Conservation (phyloP, 2,888 invertebrate species). For the Nowickia ferox region DNA sequence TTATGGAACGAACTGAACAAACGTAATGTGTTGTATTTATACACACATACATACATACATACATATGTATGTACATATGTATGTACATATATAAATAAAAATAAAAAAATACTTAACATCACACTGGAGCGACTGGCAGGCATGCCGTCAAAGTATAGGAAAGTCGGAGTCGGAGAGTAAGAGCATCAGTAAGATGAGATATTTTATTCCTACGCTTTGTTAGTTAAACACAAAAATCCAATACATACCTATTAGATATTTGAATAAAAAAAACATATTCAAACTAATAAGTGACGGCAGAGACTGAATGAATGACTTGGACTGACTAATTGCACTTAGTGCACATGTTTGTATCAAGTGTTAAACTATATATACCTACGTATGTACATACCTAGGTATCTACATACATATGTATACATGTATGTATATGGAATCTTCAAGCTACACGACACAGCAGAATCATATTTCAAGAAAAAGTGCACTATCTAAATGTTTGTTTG, state of each 20-base stretch:
- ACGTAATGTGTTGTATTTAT: slow-evolving; percentile 29
- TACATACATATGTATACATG: too few species aligned
- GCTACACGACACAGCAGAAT: slow-evolving; percentile 7
- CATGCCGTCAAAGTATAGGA: slow-evolving; percentile 12
- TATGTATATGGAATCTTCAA: slow-evolving; percentile 24
- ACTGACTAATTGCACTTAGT: neutral
- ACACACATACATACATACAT: too few species aligned
- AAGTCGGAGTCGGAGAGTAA: slow-evolving; percentile 22
- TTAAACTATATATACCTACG: neutral
- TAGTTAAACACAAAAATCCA: slow-evolving; percentile 53
- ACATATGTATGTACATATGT: too few species aligned
- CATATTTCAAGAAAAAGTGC: slow-evolving; percentile 38
- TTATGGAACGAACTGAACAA: slow-evolving; percentile 27
- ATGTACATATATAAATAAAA: slow-evolving; percentile 24
- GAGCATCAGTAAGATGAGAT: slow-evolving; percentile 42
- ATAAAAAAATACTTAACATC: slow-evolving; percentile 13
- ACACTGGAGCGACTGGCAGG: slow-evolving; percentile 15
- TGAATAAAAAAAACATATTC: slow-evolving; percentile 16
- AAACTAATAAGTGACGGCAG: neutral
- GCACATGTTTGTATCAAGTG: slow-evolving; percentile 8
- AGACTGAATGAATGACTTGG: neutral
- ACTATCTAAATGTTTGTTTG: slow-evolving; percentile 28
- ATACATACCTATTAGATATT: slow-evolving; percentile 41
- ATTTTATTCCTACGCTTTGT: slow-evolving; percentile 62
- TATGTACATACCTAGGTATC: too few species aligned